Percentiles rank a stretch among this genome's conserved stretches.
Evolutionary conservation across 2,888 invertebrate species (phyloP).

Genomic region (Aquatica leii): DNA sequence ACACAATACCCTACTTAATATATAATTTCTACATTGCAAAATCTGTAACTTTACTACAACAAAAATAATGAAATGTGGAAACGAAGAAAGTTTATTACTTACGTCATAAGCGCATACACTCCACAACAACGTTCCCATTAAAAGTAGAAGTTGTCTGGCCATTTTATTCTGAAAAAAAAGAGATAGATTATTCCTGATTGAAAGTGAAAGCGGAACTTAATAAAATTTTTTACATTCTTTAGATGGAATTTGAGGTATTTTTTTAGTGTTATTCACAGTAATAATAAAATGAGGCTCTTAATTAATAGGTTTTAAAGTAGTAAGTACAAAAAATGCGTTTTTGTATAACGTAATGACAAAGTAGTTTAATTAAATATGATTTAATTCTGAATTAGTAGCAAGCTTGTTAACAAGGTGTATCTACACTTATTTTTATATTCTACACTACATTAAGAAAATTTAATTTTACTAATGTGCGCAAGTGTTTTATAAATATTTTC

Average conservation of each 20-base stretch:
- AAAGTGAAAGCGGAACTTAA: slow-evolving; percentile 7
- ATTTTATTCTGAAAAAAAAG: slow-evolving; percentile 44
- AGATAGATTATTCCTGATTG: background rate
- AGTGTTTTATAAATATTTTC: too few relatives aligned
- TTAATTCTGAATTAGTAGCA: too few relatives aligned
- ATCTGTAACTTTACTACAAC: slow-evolving; percentile 8
- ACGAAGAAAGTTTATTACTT: slow-evolving; percentile 39
- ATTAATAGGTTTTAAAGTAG: too few relatives aligned
- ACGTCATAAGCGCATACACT: slow-evolving; percentile 47
- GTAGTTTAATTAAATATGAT: too few relatives aligned
- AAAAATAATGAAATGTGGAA: slow-evolving; percentile 11
- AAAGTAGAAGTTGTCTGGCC: slow-evolving; percentile 45
- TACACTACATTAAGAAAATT: too few relatives aligned
- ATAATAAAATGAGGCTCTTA: too few relatives aligned
- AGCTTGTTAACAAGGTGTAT: too few relatives aligned
- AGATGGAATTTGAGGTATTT: background rate
- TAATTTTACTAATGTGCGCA: too few relatives aligned
- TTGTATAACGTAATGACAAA: too few relatives aligned
- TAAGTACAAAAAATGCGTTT: too few relatives aligned
- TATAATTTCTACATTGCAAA: slow-evolving; percentile 16
- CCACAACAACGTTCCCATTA: slow-evolving; percentile 45
- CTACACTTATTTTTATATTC: too few relatives aligned
- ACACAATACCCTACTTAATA: slow-evolving; percentile 23
- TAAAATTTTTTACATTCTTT: slow-evolving; percentile 3
- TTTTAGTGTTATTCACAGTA: too few relatives aligned